These are phyloP conservation scores for Schizotus pectinicornis DNA, from an alignment of 2,888 invertebrate genomes.

Conservation along the genomic window DNA sequence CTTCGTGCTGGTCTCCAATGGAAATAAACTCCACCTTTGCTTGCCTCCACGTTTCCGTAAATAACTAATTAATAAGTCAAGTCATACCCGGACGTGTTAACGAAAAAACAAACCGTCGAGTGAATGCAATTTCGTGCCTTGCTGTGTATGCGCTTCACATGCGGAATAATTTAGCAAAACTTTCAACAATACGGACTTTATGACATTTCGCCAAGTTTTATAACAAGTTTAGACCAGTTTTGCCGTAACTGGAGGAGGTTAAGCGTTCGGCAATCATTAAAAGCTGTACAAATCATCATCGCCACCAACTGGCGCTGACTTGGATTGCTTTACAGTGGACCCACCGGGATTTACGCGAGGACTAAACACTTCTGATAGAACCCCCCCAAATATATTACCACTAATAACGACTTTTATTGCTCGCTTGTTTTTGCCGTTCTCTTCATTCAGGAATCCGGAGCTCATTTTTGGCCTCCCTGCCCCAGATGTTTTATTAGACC, in stretches of 20 bases:
- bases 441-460: constrained; percentile 27
- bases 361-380: constrained; percentile 51
- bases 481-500: constrained; percentile 20
- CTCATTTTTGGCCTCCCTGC: constrained; percentile 31
- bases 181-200: constrained; percentile 15
- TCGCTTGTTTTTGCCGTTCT: constrained; percentile 38
- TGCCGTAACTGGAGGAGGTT: constrained; percentile 1
- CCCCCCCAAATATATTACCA: constrained; percentile 43
- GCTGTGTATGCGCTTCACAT: background rate
- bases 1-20: too few species aligned
- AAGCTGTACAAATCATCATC: constrained; percentile 56
- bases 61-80: constrained; percentile 25
- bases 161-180: constrained; percentile 11
- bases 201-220: constrained; percentile 10
- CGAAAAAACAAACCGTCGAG: constrained; percentile 7
- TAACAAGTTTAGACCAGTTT: constrained; percentile 10
- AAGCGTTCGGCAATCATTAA: constrained; percentile 47
- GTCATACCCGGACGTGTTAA: constrained; percentile 9
- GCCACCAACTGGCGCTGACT: constrained; percentile 56
- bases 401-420: constrained; percentile 46
- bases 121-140: constrained; percentile 5
- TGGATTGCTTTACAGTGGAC: constrained; percentile 54
- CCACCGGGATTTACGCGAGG: constrained; percentile 51
- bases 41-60: constrained; percentile 15
- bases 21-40: constrained; percentile 19